Base-by-base conservation (phyloP, 2,113 vertebrate species). In the Pelvicachromis taeniatus region DNA sequence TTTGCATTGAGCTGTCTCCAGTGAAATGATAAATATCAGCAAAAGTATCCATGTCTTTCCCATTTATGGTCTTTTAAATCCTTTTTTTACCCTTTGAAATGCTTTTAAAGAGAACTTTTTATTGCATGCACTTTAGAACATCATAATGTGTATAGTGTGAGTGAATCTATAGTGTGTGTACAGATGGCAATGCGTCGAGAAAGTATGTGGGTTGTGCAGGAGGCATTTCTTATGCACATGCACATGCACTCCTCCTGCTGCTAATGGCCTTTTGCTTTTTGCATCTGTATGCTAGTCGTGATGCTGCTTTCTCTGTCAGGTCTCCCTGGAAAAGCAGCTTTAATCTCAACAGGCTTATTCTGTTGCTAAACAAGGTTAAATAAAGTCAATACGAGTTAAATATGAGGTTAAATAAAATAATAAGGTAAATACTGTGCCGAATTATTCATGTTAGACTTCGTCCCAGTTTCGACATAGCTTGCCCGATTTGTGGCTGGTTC, bases 331-430 rank as follows among this genome's bases (percentile, higher is more conserved):
- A 81, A 83, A 85, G 73, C 33, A 40, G 53, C 84, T 89, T 86
- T 85, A 84, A 88, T 89, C 85, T 90, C 82, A 59, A 40, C 50
- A 40, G 55, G 45, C 38, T 50, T 16, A 82, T 50, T 90, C 58
- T 61, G 12, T 83, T 79, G 82, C 61, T 84, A 88, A 86, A 87
- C 40, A 87, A 86, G 80, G 91, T 93, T 86, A 91, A 89, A 82
- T 83, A 86, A 82, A 85, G 87, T 84, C 80, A 82, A 87, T 84
- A 48, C 17, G 65, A 82, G 78, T 82, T 87, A 88, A 88, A 86
- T 87, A 83, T 79, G 50, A 85, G 84, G 83, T 87, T 81, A 80
- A 86, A 83, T 78, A 19, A 86, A 86, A 80, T 84, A 31, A 87
- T 78, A 63, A 90, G 40, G 80, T 83, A 53, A 91, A 65, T 19